These are phyloP conservation scores for Portevinia maculata DNA, from an alignment of 2,888 invertebrate genomes.

Conservation along the genomic window DNA sequence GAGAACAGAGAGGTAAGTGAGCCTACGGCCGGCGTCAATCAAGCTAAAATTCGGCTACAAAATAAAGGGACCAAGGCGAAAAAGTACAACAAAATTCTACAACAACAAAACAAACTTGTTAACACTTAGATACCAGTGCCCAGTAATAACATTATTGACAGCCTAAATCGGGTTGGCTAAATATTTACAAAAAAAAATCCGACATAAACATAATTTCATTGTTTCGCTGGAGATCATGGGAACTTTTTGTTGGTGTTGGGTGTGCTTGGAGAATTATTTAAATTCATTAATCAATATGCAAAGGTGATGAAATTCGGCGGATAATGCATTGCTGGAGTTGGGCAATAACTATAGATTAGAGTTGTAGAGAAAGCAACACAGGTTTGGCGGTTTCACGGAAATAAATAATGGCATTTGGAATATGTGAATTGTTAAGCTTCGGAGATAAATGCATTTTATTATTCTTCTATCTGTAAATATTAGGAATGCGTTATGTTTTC, in stretches of 20 bases:
- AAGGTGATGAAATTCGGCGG: slow-evolving; percentile 20
- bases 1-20: slow-evolving; percentile 12
- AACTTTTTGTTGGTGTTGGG: slow-evolving; percentile 18
- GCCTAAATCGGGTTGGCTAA: slow-evolving; percentile 19
- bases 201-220: slow-evolving; percentile 4
- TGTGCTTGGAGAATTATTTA: slow-evolving; percentile 1
- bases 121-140: slow-evolving; percentile 23
- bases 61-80: slow-evolving; percentile 6
- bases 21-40: slow-evolving; percentile 50
- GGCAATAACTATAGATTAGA: slow-evolving; percentile 22
- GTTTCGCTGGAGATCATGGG: slow-evolving; percentile 18
- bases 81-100: neutral
- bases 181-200: slow-evolving; percentile 54
- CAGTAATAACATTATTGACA: slow-evolving; percentile 40
- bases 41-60: slow-evolving; percentile 42
- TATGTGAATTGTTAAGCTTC: slow-evolving; percentile 39
- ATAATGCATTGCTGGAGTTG: slow-evolving; percentile 18
- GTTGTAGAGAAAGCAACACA: slow-evolving; percentile 29
- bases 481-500: no score
- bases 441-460: slow-evolving; percentile 19
- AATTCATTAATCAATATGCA: slow-evolving; percentile 55
- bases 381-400: slow-evolving; percentile 12
- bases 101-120: neutral
- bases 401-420: slow-evolving; percentile 22
- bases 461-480: no score